Percentiles rank a stretch among this genome's conserved stretches.
Conservation (phyloP, 2,797 vertebrate species). For the Schizothorax lantsangensis region DNA sequence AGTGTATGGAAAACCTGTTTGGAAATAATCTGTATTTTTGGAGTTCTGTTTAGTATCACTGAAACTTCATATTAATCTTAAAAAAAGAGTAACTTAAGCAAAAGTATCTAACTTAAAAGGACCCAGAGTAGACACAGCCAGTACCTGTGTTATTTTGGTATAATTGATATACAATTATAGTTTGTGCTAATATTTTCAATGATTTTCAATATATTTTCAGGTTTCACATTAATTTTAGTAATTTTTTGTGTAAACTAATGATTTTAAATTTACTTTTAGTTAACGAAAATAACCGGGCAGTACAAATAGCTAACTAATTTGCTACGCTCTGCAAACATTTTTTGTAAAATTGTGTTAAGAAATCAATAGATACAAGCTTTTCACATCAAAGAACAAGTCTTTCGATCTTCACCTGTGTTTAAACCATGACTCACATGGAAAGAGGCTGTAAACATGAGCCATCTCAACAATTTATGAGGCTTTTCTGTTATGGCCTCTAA, state of each 20-base stretch:
- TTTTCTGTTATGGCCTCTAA: conserved; percentile 61
- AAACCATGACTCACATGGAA: conserved; percentile 56
- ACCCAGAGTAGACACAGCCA: neutral
- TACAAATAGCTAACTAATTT: neutral
- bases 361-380: conserved; percentile 21
- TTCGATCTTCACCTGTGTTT: conserved; percentile 62
- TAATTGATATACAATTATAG: neutral
- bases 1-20: neutral
- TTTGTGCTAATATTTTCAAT: neutral
- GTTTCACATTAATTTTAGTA: neutral
- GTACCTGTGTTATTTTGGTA: neutral
- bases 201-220: neutral
- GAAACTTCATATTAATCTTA: neutral
- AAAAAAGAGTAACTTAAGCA: neutral
- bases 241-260: neutral
- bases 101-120: neutral
- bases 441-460: conserved; percentile 65
- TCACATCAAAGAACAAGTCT: conserved; percentile 71
- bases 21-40: neutral
- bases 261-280: neutral
- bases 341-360: neutral
- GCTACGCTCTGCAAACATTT: neutral
- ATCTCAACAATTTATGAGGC: conserved; percentile 64
- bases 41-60: neutral
- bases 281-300: too few species aligned